phyloP scores from a whole-genome alignment of 1,140 invertebrate species.

The Orussus abietinus region DNA sequence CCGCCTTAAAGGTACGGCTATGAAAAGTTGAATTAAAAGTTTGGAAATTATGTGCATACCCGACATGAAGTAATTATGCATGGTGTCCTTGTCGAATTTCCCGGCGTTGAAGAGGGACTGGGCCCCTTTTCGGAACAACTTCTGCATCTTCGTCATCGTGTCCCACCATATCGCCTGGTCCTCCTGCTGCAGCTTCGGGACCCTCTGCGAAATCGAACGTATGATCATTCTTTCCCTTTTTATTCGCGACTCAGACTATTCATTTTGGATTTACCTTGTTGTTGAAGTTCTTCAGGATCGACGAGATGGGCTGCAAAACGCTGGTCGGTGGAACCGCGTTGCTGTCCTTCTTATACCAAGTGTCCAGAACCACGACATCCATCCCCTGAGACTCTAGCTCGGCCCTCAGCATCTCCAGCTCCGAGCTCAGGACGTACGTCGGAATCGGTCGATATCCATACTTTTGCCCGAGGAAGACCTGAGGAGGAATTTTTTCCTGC shows the following conservation, averaged over 20 bases:
- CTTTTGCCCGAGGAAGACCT: slow-evolving; percentile 96
- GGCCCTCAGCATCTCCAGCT: slow-evolving; percentile 83
- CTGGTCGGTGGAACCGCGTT: slow-evolving; percentile 93
- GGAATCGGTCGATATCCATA: slow-evolving; percentile 97
- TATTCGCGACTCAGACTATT: too few species aligned
- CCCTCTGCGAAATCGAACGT: slow-evolving; percentile 60
- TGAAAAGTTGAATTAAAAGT: too few species aligned
- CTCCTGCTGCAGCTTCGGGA: slow-evolving; percentile 92
- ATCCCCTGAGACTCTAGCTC: slow-evolving; percentile 74
- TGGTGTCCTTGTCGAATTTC: slow-evolving; percentile 87
- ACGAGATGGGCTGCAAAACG: slow-evolving; percentile 93
- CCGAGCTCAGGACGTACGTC: slow-evolving; percentile 88
- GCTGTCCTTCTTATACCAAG: slow-evolving; percentile 95
- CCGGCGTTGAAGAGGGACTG: slow-evolving; percentile 77
- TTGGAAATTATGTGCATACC: slow-evolving; percentile 58
- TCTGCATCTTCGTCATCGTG: slow-evolving; percentile 91
- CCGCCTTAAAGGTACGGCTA: too few species aligned
- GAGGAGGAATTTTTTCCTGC: slow-evolving; percentile 18
- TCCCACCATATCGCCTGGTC: slow-evolving; percentile 98
- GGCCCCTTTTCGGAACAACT: slow-evolving; percentile 87
- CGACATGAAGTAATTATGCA: slow-evolving; percentile 99
- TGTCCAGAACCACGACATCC: slow-evolving; percentile 81
- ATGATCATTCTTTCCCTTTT: slow-evolving; percentile 1
- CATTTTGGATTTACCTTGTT: slow-evolving; percentile 75
- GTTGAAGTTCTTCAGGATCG: slow-evolving; percentile 95